Evolutionary conservation across 2,113 vertebrate species (phyloP).

Genomic region (Poeciliopsis prolifica): DNA sequence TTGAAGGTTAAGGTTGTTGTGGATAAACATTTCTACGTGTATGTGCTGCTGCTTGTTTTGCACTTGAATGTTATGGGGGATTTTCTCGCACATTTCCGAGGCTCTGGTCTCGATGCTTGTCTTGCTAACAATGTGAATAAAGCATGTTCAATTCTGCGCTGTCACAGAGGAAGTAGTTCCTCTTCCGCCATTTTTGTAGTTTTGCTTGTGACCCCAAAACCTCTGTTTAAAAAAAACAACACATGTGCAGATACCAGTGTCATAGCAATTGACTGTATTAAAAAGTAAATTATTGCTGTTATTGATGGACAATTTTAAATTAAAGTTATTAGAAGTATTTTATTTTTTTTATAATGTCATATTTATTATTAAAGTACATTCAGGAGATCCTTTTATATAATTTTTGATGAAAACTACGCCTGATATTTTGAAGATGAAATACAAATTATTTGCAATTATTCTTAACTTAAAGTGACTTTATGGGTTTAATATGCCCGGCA

Average conservation of each 20-base stretch:
- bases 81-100: neutral
- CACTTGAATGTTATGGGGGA: neutral
- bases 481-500: no score
- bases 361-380: no score
- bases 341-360: no score
- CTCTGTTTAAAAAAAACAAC: neutral
- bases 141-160: constrained; percentile 10
- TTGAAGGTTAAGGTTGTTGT: fast-evolving
- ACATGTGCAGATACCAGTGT: neutral
- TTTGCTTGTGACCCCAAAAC: neutral
- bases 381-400: no score
- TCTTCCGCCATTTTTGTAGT: constrained; percentile 49
- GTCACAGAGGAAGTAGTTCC: constrained; percentile 29
- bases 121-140: constrained; percentile 37
- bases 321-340: neutral
- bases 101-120: neutral
- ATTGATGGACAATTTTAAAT: neutral
- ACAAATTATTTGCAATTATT: no score
- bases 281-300: neutral
- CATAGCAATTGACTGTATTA: neutral
- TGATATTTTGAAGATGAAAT: no score
- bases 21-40: neutral
- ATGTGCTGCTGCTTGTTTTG: neutral
- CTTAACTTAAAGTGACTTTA: no score
- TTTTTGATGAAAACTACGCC: no score